phyloP scores from a whole-genome alignment of 2,888 invertebrate genomes.

The Pimpla rufipes region DNA sequence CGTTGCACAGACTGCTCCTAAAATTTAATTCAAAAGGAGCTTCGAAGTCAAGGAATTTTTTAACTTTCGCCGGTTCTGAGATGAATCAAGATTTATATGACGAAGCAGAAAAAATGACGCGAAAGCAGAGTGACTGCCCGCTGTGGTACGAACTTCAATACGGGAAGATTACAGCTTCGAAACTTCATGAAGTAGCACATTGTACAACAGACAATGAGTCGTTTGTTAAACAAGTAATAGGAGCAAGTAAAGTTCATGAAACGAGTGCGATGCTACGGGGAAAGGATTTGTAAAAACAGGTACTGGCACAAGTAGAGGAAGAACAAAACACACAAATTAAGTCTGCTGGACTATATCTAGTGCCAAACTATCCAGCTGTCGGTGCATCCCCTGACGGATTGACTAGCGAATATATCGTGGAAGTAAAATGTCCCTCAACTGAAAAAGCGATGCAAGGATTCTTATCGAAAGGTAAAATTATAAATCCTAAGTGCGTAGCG shows the following conservation, averaged over 20 bases:
- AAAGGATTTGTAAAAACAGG: slow-evolving; percentile 48
- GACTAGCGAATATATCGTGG: slow-evolving; percentile 18
- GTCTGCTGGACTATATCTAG: slow-evolving; percentile 17
- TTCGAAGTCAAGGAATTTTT: too few relatives aligned
- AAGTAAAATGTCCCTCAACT: slow-evolving; percentile 57
- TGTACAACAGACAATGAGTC: slow-evolving; percentile 45
- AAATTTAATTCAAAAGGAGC: too few relatives aligned
- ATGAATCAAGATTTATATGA: not conserved
- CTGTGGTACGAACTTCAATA: slow-evolving; percentile 56
- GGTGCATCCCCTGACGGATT: slow-evolving; percentile 49
- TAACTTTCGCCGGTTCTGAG: slow-evolving; percentile 4
- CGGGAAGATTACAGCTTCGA: slow-evolving; percentile 56
- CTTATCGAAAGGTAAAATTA: slow-evolving; percentile 7
- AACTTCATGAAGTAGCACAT: slow-evolving; percentile 53
- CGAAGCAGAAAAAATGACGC: slow-evolving; percentile 14
- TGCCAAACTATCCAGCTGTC: slow-evolving; percentile 28
- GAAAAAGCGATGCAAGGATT: slow-evolving; percentile 35
- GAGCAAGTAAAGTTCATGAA: slow-evolving; percentile 47
- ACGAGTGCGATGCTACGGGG: slow-evolving; percentile 53
- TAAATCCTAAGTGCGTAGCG: slow-evolving; percentile 31
- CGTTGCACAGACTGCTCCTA: too few relatives aligned
- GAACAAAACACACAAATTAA: slow-evolving; percentile 31
- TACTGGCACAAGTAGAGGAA: slow-evolving; percentile 3
- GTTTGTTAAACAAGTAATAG: slow-evolving; percentile 42
- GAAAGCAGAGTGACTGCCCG: slow-evolving; percentile 45